phyloP scores from a whole-genome alignment of 2,113 vertebrate genomes.

The Amia ocellicauda region DNA sequence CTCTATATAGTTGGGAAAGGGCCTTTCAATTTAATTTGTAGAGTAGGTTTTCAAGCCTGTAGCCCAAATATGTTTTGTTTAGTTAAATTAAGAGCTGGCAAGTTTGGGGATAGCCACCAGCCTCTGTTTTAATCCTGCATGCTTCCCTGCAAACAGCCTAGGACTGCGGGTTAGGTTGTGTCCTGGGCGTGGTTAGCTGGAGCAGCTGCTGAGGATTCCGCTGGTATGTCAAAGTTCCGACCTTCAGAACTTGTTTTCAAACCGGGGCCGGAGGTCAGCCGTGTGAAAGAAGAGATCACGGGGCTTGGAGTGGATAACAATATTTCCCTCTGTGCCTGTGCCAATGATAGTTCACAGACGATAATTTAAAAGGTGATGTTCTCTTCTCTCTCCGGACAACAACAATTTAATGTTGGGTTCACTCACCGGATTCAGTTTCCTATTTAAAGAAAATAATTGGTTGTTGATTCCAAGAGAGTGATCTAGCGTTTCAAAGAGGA shows the following conservation, averaged over 20 bases:
- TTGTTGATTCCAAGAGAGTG: too few species aligned
- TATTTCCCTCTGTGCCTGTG: background rate
- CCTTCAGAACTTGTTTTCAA: constrained; percentile 31
- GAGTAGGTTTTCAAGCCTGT: too few species aligned
- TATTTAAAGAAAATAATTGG: too few species aligned
- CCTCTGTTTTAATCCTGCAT: constrained; percentile 36
- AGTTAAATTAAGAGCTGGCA: constrained; percentile 36
- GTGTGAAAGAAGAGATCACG: constrained; percentile 4
- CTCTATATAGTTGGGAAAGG: too few species aligned
- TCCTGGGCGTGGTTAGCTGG: constrained; percentile 29
- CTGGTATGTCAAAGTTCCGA: constrained; percentile 30
- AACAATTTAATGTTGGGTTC: too few species aligned
- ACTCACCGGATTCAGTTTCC: too few species aligned
- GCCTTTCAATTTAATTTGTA: too few species aligned
- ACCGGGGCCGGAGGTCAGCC: constrained; percentile 15
- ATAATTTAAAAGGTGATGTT: background rate
- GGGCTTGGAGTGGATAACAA: background rate
- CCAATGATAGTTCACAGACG: background rate
- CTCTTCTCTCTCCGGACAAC: too few species aligned
- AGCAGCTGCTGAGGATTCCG: constrained; percentile 32
- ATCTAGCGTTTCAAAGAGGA: too few species aligned
- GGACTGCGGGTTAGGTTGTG: constrained; percentile 31
- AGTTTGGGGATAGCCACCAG: constrained; percentile 37
- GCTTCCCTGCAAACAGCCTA: background rate
- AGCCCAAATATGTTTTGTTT: too few species aligned